Base-by-base conservation (phyloP, 2,797 vertebrate species). In the Enteromius viviparus region DNA sequence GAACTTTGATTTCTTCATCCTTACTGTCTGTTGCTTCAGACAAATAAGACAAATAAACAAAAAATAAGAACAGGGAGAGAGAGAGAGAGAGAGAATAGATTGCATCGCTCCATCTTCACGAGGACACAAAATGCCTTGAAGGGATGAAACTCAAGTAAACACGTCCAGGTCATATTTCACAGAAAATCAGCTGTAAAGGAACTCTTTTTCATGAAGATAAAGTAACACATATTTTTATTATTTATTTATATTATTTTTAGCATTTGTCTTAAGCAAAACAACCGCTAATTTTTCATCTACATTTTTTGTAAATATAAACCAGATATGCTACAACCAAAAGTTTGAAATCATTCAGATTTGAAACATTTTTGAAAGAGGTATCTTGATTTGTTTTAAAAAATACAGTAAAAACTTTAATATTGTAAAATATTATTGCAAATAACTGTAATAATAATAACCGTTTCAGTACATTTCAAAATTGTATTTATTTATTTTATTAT, bases 1-100 rank as follows among this genome's bases (percentile, higher is more conserved):
- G 95, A 90, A 93, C 92, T 96, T 95, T 97, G 96, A 96, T 87
- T 92, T 97, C 98, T 94, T 97, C 98, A 83, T 98, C 97, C 94
- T 98, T 97, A 97, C 92, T 95, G 95, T 98, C 97, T 97, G 97
- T 94, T 66, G 96, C 96, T 96, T 96, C 90, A 92, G 92, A 92
- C 90, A 80, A 85, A 90, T 87, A 86, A 85, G 84, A 92, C 90
- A 91, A 93, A 83, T 93, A 87, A 89, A 77, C 42, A 19, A 77
- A 81, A 78, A 62, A 80, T 53, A 70, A 86, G 80, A 76, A 82
- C 68, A 86, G 51, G 66, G 11, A 74, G 47, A 79, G 37, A 74
- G 60, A 75, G 29, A 29, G 40, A 37, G 69, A 69, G 42, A 51
- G 49, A 51, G 55, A 85, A 70, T 64, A 53, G 26, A 69, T 76